Evolutionary conservation across 2,797 vertebrate genomes (phyloP).

Genomic region (Gallinago nigripennis): DNA sequence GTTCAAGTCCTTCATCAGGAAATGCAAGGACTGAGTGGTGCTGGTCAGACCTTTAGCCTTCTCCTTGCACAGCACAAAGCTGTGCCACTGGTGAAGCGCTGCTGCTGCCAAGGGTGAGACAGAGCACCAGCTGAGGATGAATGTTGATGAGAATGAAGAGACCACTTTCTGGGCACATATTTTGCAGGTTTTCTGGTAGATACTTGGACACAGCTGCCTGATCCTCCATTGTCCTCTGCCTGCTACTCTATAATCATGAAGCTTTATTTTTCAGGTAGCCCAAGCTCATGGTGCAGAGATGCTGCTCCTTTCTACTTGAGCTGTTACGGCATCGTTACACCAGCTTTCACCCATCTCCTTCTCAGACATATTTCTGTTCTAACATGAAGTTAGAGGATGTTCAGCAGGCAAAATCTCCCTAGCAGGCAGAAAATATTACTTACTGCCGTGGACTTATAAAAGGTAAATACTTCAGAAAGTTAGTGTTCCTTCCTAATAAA

Average conservation of each 20-base stretch:
- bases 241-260: neutral
- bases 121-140: neutral
- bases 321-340: neutral
- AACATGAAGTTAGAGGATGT: neutral
- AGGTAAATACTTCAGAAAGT: neutral
- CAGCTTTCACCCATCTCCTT: neutral
- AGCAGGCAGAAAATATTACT: neutral
- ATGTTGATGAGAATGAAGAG: neutral
- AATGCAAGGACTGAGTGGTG: neutral
- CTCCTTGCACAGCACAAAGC: neutral
- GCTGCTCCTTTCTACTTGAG: neutral
- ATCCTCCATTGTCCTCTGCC: neutral
- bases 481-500: neutral
- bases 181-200: neutral
- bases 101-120: neutral
- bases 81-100: fast-evolving
- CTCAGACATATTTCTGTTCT: neutral
- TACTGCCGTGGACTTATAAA: fast-evolving
- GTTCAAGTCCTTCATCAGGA: neutral
- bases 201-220: neutral
- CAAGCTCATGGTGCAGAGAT: neutral
- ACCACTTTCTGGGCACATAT: neutral
- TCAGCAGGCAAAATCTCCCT: neutral
- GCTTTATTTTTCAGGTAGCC: neutral
- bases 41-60: neutral